These are phyloP conservation scores for Gymnothorax reevesii DNA, from an alignment of 2,797 vertebrate species.

Conservation along the genomic window DNA sequence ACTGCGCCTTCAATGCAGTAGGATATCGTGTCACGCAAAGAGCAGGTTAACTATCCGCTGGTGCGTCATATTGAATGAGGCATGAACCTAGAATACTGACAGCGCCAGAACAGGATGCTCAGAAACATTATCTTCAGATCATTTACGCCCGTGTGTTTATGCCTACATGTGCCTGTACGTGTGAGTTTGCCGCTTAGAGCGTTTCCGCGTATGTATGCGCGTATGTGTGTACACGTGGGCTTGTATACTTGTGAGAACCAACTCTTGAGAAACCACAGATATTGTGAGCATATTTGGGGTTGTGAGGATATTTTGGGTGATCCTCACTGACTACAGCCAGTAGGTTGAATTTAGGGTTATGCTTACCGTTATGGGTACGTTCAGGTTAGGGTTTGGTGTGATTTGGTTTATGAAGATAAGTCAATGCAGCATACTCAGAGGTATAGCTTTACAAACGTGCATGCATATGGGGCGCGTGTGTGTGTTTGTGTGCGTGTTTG, in stretches of 20 bases:
- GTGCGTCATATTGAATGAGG: conserved; percentile 23
- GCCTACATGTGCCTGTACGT: background rate
- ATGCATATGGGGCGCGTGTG: background rate
- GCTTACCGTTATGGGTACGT: no score
- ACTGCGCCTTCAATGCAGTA: background rate
- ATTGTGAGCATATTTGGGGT: no score
- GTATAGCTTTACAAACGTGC: background rate
- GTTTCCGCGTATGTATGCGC: background rate
- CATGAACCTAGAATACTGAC: background rate
- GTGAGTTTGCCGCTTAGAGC: background rate
- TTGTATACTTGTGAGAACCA: no score
- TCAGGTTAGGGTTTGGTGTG: no score
- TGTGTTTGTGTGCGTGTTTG: conserved; percentile 6
- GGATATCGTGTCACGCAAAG: background rate
- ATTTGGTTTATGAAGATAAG: no score
- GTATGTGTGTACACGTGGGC: background rate
- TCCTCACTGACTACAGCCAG: no score
- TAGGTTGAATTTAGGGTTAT: no score
- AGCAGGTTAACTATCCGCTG: background rate
- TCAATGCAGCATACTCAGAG: no score
- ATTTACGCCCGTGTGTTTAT: no score
- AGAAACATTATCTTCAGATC: background rate
- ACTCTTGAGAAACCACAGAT: no score
- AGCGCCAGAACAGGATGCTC: background rate
- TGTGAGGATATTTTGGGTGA: no score